Evolutionary conservation across 1,140 invertebrate species (phyloP).

Genomic region (Latrodectus geometricus): DNA sequence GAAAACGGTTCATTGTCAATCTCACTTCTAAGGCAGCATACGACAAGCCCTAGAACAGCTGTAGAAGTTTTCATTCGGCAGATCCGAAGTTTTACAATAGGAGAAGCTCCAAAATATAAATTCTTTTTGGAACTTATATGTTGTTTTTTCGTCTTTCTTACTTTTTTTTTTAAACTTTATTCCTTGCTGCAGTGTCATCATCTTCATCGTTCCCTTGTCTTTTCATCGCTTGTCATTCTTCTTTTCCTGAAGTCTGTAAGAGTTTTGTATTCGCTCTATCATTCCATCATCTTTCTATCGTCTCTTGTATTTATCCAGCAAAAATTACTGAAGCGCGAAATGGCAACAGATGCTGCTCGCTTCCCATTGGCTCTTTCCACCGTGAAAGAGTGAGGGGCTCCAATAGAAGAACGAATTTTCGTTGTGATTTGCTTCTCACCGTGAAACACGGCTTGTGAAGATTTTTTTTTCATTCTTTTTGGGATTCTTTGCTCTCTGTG

Average conservation of each 20-base stretch:
- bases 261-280: constrained; percentile 58
- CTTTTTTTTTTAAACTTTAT: constrained; percentile 29
- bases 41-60: constrained; percentile 57
- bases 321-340: constrained; percentile 59
- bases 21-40: constrained; percentile 20
- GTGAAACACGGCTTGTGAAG: constrained; percentile 40
- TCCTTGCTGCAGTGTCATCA: constrained; percentile 54
- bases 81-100: constrained; percentile 35
- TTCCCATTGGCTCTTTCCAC: constrained; percentile 38
- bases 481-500: constrained; percentile 37
- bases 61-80: constrained; percentile 59
- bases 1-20: constrained; percentile 51
- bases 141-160: not conserved
- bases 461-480: constrained; percentile 1
- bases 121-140: constrained; percentile 44
- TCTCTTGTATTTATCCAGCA: constrained; percentile 34
- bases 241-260: constrained; percentile 26
- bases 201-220: constrained; percentile 52
- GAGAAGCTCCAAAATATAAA: constrained; percentile 52
- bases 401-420: constrained; percentile 46
- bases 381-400: constrained; percentile 57
- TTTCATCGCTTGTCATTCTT: constrained; percentile 59
- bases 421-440: constrained; percentile 18
- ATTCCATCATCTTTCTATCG: constrained; percentile 52
- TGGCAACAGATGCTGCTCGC: constrained; percentile 59